Evolutionary conservation across 2,113 vertebrate species (phyloP).

Genomic region (Chloebia gouldiae): DNA sequence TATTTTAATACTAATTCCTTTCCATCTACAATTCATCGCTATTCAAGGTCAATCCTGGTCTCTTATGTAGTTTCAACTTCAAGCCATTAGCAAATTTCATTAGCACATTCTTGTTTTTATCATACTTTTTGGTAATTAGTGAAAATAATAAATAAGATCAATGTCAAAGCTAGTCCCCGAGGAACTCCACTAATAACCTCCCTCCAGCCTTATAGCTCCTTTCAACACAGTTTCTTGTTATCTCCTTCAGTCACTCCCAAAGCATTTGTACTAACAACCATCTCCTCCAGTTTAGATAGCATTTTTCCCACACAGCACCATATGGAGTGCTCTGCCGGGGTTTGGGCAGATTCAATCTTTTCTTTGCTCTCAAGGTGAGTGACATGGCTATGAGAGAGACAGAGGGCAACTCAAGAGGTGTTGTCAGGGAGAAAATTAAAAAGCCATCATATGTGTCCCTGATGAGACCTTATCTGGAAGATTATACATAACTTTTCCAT

Average conservation of each 20-base stretch:
- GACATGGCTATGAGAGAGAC: not conserved
- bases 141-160: constrained; percentile 26
- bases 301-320: not conserved
- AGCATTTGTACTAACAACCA: not conserved
- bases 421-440: constrained; percentile 16
- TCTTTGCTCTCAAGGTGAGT: not conserved
- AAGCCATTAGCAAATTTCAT: constrained; percentile 4
- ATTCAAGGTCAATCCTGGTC: not conserved
- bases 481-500: not conserved
- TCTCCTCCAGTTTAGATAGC: not conserved
- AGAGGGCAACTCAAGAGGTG: not conserved
- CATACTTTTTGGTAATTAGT: not conserved
- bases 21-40: not conserved
- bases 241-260: not conserved
- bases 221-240: not conserved
- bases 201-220: not conserved
- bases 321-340: not conserved
- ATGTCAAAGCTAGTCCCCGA: not conserved
- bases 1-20: not conserved
- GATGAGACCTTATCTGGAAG: not conserved
- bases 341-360: not conserved
- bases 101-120: not conserved
- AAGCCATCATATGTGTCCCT: not conserved
- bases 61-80: not conserved
- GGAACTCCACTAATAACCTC: not conserved